These are phyloP conservation scores for Cebus imitator DNA, from an alignment of 2,113 vertebrate species.

Conservation along the genomic window DNA sequence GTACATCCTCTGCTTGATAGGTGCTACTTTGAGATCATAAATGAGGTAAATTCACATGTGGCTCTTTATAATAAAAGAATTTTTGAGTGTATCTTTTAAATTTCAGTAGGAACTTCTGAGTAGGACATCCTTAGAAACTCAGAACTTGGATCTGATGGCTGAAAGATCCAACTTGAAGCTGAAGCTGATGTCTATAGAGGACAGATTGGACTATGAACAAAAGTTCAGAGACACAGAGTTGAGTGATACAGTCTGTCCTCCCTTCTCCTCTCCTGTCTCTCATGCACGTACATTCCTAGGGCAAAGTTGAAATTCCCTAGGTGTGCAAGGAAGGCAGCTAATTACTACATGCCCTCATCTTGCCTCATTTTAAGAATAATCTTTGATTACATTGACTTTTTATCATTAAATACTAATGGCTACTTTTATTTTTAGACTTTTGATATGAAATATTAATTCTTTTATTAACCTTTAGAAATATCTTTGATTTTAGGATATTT, in stretches of 20 bases:
- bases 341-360: not conserved
- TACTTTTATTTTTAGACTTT: not conserved
- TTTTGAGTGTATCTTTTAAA: slow-evolving; percentile 49
- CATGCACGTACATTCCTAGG: too few species aligned
- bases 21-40: not conserved
- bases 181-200: slow-evolving; percentile 91
- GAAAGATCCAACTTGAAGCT: slow-evolving; percentile 96
- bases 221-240: slow-evolving; percentile 94
- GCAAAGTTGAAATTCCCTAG: not conserved
- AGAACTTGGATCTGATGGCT: slow-evolving; percentile 95
- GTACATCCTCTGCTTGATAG: not conserved
- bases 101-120: slow-evolving; percentile 92
- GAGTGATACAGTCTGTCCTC: slow-evolving; percentile 17
- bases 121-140: slow-evolving; percentile 92
- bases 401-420: not conserved
- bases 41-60: not conserved
- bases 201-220: slow-evolving; percentile 91
- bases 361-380: slow-evolving; percentile 7
- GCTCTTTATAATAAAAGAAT: not conserved
- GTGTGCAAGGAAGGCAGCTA: not conserved
- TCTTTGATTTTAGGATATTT: not conserved
- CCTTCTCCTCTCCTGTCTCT: too few species aligned
- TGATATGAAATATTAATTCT: not conserved
- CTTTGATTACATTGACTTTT: not conserved
- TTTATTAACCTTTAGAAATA: not conserved